Base-by-base conservation (phyloP, 2,888 invertebrate genomes). In the Oxytorus armatus region DNA sequence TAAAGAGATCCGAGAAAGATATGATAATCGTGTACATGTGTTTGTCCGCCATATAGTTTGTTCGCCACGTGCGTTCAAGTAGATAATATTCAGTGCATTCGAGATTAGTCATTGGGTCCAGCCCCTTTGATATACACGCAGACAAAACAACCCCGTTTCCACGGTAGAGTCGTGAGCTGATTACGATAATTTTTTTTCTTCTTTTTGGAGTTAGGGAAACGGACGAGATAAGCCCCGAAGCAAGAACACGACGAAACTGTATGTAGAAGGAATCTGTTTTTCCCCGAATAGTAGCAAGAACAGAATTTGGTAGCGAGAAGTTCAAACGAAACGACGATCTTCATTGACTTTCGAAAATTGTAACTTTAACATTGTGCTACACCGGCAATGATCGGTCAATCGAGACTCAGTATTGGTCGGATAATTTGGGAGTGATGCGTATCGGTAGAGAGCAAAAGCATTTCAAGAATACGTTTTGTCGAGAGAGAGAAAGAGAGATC, bases 401-500 rank as follows among this genome's bases (percentile, higher is more conserved):
- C 76, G 65, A 63, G 65, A 16, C 25, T n/a, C 61, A 77, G 39
- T 55, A 79, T 77, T 77, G 7, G 47, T 33, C 44, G 57, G 25
- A 16, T 82, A 83, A 79, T 83, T 79, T 51, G 57, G 68, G 65
- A 49, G 69, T 36, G 83, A 79, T 78, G 82, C 83, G 82, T 76
- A 82, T 75, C 83, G 77, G 61, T 68, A n/a, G 68, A 61, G 18
- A 70, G 68, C 25, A 79, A 82, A 73, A 76, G 76, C 69, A 2
- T 57, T 70, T 78, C 63, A 25, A 36, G 36, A 18, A 63, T 63
- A 69, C 39, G 36, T 61, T 10, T 63, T 11, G 14, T n/a, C n/a
- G n/a, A n/a, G n/a, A n/a, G n/a, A n/a, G n/a, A n/a, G n/a, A n/a
- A n/a, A n/a, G n/a, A 23, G 10, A 53, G 44, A 44, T 18, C 44